phyloP scores from a whole-genome alignment of 2,888 invertebrate species.

The Sarcophaga rosellei region DNA sequence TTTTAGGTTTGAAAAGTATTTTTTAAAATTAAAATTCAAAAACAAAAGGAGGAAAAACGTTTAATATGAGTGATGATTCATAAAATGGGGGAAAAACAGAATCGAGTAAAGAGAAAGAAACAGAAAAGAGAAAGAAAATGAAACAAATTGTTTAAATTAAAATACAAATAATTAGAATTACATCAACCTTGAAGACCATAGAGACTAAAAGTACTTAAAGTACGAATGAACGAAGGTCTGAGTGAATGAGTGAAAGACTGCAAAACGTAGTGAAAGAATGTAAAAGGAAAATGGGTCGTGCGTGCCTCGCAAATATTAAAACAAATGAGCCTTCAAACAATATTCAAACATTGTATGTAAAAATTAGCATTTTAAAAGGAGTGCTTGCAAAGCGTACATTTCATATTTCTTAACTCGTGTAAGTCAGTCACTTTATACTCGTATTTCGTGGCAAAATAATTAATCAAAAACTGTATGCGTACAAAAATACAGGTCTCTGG shows the following conservation, averaged over 20 bases:
- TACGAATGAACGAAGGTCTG: too few relatives aligned
- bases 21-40: background rate
- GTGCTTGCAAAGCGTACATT: too few relatives aligned
- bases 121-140: background rate
- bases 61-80: slow-evolving; percentile 48
- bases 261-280: too few relatives aligned
- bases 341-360: background rate
- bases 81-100: slow-evolving; percentile 8
- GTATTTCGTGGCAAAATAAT: slow-evolving; percentile 63
- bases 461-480: slow-evolving; percentile 65
- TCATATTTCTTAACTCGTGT: background rate
- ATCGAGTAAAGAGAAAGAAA: background rate
- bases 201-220: slow-evolving; percentile 31
- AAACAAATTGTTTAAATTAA: slow-evolving; percentile 47
- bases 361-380: too few relatives aligned
- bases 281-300: slow-evolving; percentile 4
- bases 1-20: slow-evolving; percentile 10
- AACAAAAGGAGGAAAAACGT: slow-evolving; percentile 18
- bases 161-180: slow-evolving; percentile 56
- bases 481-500: slow-evolving; percentile 59
- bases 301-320: slow-evolving; percentile 47
- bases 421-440: slow-evolving; percentile 18
- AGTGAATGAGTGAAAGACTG: too few relatives aligned
- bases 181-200: slow-evolving; percentile 36
- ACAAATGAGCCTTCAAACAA: slow-evolving; percentile 37